Conservation (phyloP, 2,113 vertebrate species). For the Aramus guarauna region DNA sequence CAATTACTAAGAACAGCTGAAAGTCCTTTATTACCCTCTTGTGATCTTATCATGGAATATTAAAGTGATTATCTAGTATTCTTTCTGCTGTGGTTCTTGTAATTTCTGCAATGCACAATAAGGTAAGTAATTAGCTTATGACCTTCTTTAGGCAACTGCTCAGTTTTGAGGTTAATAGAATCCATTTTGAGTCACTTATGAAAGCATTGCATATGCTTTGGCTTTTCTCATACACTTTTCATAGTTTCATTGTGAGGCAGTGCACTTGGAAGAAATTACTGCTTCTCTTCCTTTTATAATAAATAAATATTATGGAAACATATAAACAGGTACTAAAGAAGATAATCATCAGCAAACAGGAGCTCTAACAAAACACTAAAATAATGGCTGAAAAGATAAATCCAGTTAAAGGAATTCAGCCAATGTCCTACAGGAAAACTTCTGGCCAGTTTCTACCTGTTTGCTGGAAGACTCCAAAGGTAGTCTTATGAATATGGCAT, state of each 20-base stretch:
- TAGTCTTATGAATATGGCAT: neutral
- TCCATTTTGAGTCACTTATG: neutral
- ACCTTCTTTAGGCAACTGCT: neutral
- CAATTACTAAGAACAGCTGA: neutral
- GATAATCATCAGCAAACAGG: neutral
- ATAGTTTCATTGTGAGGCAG: neutral
- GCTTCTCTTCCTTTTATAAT: neutral
- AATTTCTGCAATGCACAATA: neutral
- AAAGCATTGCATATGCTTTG: neutral
- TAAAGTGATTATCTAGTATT: neutral
- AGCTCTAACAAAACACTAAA: neutral
- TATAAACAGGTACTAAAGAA: neutral
- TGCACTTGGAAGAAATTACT: neutral
- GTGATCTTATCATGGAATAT: neutral
- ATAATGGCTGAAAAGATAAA: neutral
- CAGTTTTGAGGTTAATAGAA: neutral
- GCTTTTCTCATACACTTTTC: neutral
- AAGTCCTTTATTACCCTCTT: neutral
- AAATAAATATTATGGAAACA: neutral
- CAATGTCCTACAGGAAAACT: neutral
- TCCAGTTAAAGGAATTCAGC: neutral
- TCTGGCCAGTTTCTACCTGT: neutral
- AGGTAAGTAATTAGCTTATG: neutral
- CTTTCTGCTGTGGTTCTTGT: neutral
- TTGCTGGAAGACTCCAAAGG: neutral